A percentile compares a stretch with the other conserved stretches of the same genome.
Conservation (phyloP, 30 jellyfish, hydroid and myxozoan species). For the Cassiopea andromeda region DNA sequence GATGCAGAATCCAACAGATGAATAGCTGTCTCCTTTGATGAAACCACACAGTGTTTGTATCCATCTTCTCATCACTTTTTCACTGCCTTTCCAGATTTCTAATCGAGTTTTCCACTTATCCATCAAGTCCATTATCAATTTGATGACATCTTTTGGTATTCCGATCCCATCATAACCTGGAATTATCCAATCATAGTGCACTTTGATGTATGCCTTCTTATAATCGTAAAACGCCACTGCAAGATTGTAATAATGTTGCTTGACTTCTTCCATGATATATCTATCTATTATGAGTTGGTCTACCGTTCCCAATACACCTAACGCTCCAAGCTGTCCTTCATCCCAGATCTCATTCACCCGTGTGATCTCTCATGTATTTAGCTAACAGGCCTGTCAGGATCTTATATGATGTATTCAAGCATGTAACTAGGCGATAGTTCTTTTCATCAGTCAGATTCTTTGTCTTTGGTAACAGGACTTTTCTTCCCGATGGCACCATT, state of each 20-base stretch:
- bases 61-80: neutral
- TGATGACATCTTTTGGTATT: constrained; percentile 1
- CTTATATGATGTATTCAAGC: neutral
- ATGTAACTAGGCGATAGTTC: neutral
- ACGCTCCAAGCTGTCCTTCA: constrained; percentile 29
- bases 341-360: constrained; percentile 25
- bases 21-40: constrained; percentile 40
- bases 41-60: constrained; percentile 4
- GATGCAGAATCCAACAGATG: constrained; percentile 11
- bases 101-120: neutral
- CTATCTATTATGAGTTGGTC: constrained; percentile 17
- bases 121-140: neutral
- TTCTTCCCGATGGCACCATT: neutral
- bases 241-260: neutral
- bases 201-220: neutral
- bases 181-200: constrained; percentile 9
- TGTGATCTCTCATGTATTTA: neutral
- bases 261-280: constrained; percentile 26
- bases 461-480: neutral
- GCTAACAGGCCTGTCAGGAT: constrained; percentile 1
- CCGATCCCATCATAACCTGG: constrained; percentile 18
- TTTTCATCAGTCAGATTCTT: neutral
- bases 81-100: neutral
- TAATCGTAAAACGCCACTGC: constrained; percentile 17
- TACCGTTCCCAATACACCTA: constrained; percentile 13